These are phyloP conservation scores for Hybognathus amarus DNA, from an alignment of 2,797 vertebrate genomes.

Conservation along the genomic window DNA sequence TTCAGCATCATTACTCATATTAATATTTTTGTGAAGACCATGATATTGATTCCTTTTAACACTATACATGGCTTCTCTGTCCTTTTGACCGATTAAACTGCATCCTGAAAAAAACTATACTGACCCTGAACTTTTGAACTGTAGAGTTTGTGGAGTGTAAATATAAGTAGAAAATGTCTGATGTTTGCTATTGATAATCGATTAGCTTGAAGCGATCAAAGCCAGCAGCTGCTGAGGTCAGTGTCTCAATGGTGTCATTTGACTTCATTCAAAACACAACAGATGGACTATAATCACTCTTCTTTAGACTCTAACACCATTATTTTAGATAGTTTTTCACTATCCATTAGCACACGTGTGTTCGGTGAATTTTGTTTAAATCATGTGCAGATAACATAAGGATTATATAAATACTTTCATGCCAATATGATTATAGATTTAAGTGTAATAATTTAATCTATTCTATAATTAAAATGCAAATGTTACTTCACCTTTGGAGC, in stretches of 20 bases:
- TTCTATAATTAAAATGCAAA: not conserved
- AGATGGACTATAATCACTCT: conserved; percentile 60
- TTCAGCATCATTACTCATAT: not conserved
- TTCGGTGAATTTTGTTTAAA: conserved; percentile 10
- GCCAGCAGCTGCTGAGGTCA: conserved; percentile 47
- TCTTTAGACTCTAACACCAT: conserved; percentile 36
- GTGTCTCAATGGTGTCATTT: conserved; percentile 48
- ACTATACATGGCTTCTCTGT: not conserved
- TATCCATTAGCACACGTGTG: not conserved
- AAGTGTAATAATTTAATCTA: not conserved
- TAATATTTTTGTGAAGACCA: not conserved
- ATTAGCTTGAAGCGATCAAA: not conserved
- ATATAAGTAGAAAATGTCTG: not conserved
- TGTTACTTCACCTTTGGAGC: not conserved
- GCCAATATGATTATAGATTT: not conserved
- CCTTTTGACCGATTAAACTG: not conserved
- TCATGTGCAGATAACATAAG: not conserved
- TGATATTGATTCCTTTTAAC: not conserved
- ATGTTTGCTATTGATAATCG: not conserved
- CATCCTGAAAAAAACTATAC: not conserved
- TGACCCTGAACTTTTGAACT: not conserved
- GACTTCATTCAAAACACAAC: conserved; percentile 49
- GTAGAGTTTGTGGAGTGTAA: not conserved
- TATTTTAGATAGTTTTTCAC: conserved; percentile 41
- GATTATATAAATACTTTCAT: not conserved